Evolutionary conservation across 1,140 invertebrate genomes (phyloP), one percentile per base, ranked within the genome.

Genomic region (Augochlora pura): DNA sequence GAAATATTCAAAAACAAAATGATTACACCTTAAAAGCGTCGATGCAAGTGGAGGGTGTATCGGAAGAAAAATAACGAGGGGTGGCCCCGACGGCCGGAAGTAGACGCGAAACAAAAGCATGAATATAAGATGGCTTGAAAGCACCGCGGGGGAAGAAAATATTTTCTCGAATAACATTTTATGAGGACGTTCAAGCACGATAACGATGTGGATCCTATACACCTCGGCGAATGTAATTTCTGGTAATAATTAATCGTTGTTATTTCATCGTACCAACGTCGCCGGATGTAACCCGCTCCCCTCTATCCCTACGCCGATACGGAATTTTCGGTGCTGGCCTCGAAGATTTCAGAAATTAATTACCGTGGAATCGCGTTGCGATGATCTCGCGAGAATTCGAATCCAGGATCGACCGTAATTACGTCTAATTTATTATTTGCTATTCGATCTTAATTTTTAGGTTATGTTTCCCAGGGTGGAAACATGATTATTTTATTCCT

Each of bases 1-100:
- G 77, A 79, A 74, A 74, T 74, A 74, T 74, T 74, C 71, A 67
- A 42, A 79, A 79, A 79, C 77, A 79, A 74, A 79, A 79, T 79
- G 71, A 79, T 73, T 79, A 79, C 70, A 62, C 70, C 63, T 65
- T 79, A 74, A 79, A 46, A 74, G 71, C 69, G 70, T 25, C 60
- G 77, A 73, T 65, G 77, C 62, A 79, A 25, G 52, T 38, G 60
- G 32, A 12, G 32, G 9, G n/a, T n/a, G n/a, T 23, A 38, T 23
- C 59, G 57, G 46, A 54, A 64, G 32, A 52, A 78, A 72, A 78
- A 78, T 78, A 78, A 78, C 68, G 76, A 64, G 60, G 60, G 23
- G 27, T n/a, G 49, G 62, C 62, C 32, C 8, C 32, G 63, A 39
- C 63, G 4, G 38, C 10, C 18, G 54, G 38, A 64, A 49, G 46